Evolutionary conservation across 1,140 invertebrate species (phyloP).

Genomic region (Hycleus phaleratus): DNA sequence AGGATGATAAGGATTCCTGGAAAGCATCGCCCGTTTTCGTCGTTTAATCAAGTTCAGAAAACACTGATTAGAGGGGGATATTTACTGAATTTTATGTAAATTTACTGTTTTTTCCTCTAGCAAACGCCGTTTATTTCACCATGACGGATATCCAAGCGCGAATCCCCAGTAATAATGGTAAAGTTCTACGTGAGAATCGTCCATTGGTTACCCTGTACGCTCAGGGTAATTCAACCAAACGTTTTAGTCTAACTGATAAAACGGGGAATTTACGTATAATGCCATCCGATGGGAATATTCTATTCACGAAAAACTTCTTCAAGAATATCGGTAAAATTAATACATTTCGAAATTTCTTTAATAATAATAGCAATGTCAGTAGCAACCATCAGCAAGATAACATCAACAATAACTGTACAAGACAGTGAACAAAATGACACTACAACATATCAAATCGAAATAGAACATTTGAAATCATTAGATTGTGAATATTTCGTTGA

Average conservation of each 20-base stretch:
- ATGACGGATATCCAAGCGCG: conserved; percentile 18
- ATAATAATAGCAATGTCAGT: conserved; percentile 7
- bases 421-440: conserved; percentile 19
- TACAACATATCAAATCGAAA: conserved; percentile 21
- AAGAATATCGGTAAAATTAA: conserved; percentile 3
- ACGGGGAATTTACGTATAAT: not conserved
- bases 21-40: too few relatives aligned
- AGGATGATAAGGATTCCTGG: too few relatives aligned
- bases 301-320: conserved; percentile 5
- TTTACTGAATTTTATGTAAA: too few relatives aligned
- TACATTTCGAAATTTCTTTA: conserved; percentile 4
- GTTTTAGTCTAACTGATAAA: conserved; percentile 3
- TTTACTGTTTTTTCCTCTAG: not conserved
- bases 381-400: conserved; percentile 18
- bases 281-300: not conserved
- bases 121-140: conserved; percentile 16
- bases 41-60: too few relatives aligned
- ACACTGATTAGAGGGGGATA: too few relatives aligned
- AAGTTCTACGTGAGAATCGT: conserved; percentile 5
- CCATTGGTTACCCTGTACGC: not conserved
- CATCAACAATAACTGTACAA: conserved; percentile 15
- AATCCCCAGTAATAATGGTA: conserved; percentile 16
- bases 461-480: conserved; percentile 11
- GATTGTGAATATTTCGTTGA: conserved; percentile 27
- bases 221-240: conserved; percentile 1